Conservation (phyloP, 2,888 invertebrate genomes). For the Marasmarcha lunaedactyla region DNA sequence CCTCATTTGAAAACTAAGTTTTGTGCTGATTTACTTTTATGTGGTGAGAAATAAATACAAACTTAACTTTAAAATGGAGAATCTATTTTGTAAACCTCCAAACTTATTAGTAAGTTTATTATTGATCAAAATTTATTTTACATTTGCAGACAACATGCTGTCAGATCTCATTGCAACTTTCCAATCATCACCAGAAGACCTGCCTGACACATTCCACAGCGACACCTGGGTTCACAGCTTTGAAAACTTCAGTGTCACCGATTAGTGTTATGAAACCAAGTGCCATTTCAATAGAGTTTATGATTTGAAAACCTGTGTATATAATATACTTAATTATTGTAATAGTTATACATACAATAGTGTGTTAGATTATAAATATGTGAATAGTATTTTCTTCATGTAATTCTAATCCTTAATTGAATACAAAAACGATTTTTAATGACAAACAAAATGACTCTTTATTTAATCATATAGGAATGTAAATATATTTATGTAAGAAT, state of each 20-base stretch:
- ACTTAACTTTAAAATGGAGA: no score
- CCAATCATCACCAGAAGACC: constrained; percentile 36
- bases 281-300: background rate
- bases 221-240: constrained; percentile 45
- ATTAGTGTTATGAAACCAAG: constrained; percentile 23
- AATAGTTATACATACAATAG: no score
- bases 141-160: constrained; percentile 46
- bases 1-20: no score
- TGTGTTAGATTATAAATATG: no score
- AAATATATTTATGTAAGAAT: background rate
- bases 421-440: no score
- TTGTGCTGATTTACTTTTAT: no score
- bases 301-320: background rate
- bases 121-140: constrained; percentile 15
- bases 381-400: no score
- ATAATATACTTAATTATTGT: no score
- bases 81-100: no score
- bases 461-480: background rate
- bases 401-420: no score
- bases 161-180: constrained; percentile 34
- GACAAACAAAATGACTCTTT: background rate
- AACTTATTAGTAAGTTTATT: no score
- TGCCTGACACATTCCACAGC: constrained; percentile 32
- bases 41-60: constrained; percentile 2
- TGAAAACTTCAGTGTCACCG: constrained; percentile 33